Conservation (phyloP, 2,113 vertebrate species). For the Oophaga pumilio region DNA sequence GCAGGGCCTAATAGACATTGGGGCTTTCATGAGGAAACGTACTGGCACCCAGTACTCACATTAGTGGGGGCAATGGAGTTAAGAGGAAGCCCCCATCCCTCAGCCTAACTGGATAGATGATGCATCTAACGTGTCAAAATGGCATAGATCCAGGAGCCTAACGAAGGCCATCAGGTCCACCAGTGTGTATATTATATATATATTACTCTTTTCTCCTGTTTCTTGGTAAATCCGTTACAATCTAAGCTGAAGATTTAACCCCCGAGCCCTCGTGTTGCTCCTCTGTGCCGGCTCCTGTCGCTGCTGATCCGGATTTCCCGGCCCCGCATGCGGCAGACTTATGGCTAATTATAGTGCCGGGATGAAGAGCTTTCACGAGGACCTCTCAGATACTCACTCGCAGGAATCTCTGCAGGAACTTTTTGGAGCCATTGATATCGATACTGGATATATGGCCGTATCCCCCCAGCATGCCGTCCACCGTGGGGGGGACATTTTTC, state of each 20-base stretch:
- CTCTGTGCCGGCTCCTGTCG: neutral
- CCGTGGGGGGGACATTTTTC: conserved; percentile 85
- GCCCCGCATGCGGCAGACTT: neutral
- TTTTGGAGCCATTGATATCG: conserved; percentile 90
- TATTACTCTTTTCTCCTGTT: too few relatives aligned
- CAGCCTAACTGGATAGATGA: too few relatives aligned
- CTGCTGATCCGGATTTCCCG: neutral
- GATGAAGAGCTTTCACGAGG: neutral
- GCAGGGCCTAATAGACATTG: too few relatives aligned
- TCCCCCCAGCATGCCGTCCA: conserved; percentile 95
- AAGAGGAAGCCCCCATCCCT: too few relatives aligned
- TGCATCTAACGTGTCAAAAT: too few relatives aligned
- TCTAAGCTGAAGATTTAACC: neutral
- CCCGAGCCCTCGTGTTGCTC: neutral
- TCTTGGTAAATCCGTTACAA: too few relatives aligned
- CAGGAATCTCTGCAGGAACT: conserved; percentile 88
- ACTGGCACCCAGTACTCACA: too few relatives aligned
- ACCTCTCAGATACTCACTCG: conserved; percentile 75
- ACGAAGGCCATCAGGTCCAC: too few relatives aligned
- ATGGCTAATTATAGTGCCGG: neutral
- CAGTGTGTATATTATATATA: too few relatives aligned
- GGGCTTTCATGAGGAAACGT: too few relatives aligned
- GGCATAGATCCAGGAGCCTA: too few relatives aligned
- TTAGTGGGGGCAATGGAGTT: too few relatives aligned
- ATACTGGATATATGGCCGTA: conserved; percentile 94